Evolutionary conservation across 2,113 vertebrate genomes (phyloP), one percentile per base, ranked within the genome.

Genomic region (Corydoras maculifer): DNA sequence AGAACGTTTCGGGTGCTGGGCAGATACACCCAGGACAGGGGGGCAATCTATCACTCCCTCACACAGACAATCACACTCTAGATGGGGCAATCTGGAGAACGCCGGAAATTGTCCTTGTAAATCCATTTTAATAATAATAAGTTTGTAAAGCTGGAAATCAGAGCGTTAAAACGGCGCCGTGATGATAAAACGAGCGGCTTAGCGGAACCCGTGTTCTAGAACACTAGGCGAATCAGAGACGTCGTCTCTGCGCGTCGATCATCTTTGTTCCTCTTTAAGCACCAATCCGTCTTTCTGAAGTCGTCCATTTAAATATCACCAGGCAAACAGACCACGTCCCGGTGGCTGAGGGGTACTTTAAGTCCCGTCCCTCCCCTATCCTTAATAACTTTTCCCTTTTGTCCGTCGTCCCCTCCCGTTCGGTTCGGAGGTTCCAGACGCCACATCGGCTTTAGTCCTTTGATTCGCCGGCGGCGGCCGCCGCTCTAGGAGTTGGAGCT

Each of bases 391-490:
- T 89, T 80, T 71, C 66, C 18, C 82, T 87, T 68, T 82, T 84
- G 80, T 82, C 80, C 84, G 82, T 82, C 83, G 86, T 86, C 86
- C 85, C 84, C 30, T 7, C 25, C 49, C 89, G 89, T 88, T 91
- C 90, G 87, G 87, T 90, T 87, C 87, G 83, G 78, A 80, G 81
- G 86, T 82, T 88, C 86, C 83, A 78, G 87, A 87, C 82, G 78
- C 85, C 80, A 81, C 80, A 83, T 84, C 84, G 80, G 84, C 80
- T 69, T 32, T 77, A 76, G 80, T 78, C 82, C 89, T 91, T 91
- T 91, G 90, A 91, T 90, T 90, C 78, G 82, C 82, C 84, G 66
- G 87, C 89, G 84, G 87, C 87, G 80, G 88, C 84, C 80, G 86
- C 80, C 83, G 85, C 84, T 80, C 84, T 84, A 77, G 86, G 81